Conservation (phyloP, 2,797 vertebrate genomes). For the Anguilla anguilla region DNA sequence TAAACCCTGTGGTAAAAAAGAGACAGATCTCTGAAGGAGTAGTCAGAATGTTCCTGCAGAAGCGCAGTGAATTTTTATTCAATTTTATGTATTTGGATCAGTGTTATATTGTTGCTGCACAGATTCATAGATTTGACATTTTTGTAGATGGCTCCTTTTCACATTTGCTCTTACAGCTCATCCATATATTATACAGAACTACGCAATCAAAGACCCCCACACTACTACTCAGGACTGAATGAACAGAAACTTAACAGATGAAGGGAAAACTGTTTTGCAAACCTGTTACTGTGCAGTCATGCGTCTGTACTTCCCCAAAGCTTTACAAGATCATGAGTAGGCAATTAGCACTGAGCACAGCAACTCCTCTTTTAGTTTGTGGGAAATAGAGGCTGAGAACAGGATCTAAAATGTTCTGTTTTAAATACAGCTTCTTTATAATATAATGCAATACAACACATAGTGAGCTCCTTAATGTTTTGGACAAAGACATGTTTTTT, state of each 20-base stretch:
- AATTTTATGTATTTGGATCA: not conserved
- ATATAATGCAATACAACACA: no score
- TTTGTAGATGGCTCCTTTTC: not conserved
- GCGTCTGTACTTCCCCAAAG: not conserved
- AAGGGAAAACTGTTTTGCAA: not conserved
- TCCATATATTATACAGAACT: not conserved
- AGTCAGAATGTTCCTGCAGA: not conserved
- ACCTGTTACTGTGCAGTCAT: not conserved
- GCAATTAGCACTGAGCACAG: not conserved
- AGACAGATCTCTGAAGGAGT: not conserved
- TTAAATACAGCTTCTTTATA: not conserved
- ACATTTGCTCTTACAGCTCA: not conserved
- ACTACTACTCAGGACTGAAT: not conserved
- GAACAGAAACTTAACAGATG: not conserved
- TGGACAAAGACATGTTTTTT: no score
- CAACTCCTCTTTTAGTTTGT: not conserved
- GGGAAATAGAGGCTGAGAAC: not conserved
- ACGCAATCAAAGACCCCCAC: not conserved
- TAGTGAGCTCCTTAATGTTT: no score
- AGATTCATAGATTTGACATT: not conserved
- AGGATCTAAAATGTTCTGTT: not conserved
- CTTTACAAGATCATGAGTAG: not conserved
- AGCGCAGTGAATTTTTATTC: not conserved
- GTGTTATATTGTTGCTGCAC: not conserved
- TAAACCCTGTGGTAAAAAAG: not conserved